Evolutionary conservation across 1,140 invertebrate genomes (phyloP).

Genomic region (Drosophila biarmipes): DNA sequence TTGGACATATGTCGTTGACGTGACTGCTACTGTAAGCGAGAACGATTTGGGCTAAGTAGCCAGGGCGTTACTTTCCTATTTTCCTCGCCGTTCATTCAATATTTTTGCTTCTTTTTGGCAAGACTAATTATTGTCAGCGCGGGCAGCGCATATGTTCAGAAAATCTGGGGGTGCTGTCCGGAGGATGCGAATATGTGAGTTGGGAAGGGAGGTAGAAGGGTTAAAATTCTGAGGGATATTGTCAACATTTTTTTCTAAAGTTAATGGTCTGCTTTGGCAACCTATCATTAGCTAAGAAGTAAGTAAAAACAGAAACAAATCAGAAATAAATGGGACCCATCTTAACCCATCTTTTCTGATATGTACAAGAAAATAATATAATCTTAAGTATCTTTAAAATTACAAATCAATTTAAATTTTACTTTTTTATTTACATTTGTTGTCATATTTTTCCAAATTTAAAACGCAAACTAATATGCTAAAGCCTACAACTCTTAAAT

Average conservation of each 20-base stretch:
- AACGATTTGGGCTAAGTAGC: slow-evolving; percentile 66
- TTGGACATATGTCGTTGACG: slow-evolving; percentile 78
- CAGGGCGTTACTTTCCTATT: slow-evolving; percentile 61
- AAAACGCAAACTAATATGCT: background rate
- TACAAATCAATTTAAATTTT: too few relatives aligned
- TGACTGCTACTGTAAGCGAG: slow-evolving; percentile 55
- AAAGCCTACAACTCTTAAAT: background rate
- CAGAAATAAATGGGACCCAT: background rate
- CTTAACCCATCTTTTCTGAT: background rate
- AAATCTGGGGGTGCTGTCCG: slow-evolving; percentile 21
- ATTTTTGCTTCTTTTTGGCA: slow-evolving; percentile 53
- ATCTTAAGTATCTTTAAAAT: too few relatives aligned
- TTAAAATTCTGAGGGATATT: slow-evolving; percentile 5
- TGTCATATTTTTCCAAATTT: background rate
- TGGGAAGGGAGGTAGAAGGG: slow-evolving; percentile 6
- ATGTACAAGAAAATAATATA: background rate
- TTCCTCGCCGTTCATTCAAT: slow-evolving; percentile 33
- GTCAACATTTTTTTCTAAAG: background rate
- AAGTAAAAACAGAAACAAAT: background rate
- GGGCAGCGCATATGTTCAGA: slow-evolving; percentile 71
- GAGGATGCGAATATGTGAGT: background rate
- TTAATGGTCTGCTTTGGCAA: slow-evolving; percentile 4
- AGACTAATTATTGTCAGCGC: slow-evolving; percentile 73
- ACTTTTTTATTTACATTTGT: background rate
- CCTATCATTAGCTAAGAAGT: background rate